phyloP scores from a whole-genome alignment of 2,888 invertebrate genomes.

The Agonopterix heracliana region DNA sequence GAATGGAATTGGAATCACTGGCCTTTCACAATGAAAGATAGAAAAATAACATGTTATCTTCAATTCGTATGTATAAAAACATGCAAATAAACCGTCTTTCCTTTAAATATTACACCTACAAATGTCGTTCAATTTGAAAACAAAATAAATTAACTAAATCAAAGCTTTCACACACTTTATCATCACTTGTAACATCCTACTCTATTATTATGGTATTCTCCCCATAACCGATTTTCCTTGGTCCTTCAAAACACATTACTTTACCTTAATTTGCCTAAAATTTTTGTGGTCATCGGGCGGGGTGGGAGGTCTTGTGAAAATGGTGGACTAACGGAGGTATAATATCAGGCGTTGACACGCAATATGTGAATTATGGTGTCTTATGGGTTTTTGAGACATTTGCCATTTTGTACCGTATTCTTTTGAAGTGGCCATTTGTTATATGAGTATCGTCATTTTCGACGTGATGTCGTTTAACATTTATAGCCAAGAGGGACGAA shows the following conservation, averaged over 20 bases:
- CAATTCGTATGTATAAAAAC: no score
- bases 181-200: constrained; percentile 30
- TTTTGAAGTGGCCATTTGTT: constrained; percentile 29
- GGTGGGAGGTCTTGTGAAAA: not conserved
- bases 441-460: no score
- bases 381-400: constrained; percentile 40
- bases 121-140: no score
- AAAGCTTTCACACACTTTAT: constrained; percentile 28
- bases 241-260: constrained; percentile 11
- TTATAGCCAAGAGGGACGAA: no score
- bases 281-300: not conserved
- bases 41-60: no score
- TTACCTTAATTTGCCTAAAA: not conserved
- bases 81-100: no score
- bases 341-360: constrained; percentile 54
- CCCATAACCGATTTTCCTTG: constrained; percentile 19
- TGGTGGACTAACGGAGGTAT: constrained; percentile 8
- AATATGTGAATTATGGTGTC: constrained; percentile 58
- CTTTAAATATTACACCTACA: no score
- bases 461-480: no score
- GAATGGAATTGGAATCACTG: no score
- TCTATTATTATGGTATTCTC: constrained; percentile 25
- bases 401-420: constrained; percentile 5
- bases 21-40: no score
- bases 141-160: constrained; percentile 20